Conservation (phyloP, 2,797 vertebrate genomes). For the Halcyon chelicuti region DNA sequence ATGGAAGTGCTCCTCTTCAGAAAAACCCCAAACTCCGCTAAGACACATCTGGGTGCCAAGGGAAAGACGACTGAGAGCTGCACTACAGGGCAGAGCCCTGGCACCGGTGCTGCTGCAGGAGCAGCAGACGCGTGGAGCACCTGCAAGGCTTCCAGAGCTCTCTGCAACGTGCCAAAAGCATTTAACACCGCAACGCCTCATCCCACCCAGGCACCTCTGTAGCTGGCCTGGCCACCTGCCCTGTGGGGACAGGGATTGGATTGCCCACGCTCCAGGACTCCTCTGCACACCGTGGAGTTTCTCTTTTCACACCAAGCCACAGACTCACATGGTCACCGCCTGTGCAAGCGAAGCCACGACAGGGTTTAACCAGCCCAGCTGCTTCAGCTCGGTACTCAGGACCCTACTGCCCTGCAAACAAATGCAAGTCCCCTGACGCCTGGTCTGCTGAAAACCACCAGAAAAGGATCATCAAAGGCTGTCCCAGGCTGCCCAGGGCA, state of each 20-base stretch:
- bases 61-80: not conserved
- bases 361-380: accelerated
- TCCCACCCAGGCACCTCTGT: accelerated
- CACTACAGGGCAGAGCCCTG: not conserved
- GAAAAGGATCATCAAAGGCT: too few species aligned
- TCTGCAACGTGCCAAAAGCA: not conserved
- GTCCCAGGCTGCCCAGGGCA: not conserved
- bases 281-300: not conserved
- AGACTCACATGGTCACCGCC: accelerated
- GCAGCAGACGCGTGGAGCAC: not conserved
- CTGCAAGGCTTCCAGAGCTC: too few species aligned
- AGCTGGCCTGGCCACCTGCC: not conserved
- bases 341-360: not conserved
- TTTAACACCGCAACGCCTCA: not conserved
- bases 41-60: not conserved
- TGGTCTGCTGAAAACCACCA: not conserved
- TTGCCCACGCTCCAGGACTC: not conserved
- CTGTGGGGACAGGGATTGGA: not conserved
- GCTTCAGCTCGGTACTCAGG: not conserved
- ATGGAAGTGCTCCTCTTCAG: not conserved
- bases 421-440: accelerated
- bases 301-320: not conserved
- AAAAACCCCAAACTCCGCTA: not conserved
- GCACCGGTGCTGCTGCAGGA: not conserved
- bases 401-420: accelerated